Evolutionary conservation across 2,888 invertebrate genomes (phyloP).

Genomic region (Mayetiola destructor): DNA sequence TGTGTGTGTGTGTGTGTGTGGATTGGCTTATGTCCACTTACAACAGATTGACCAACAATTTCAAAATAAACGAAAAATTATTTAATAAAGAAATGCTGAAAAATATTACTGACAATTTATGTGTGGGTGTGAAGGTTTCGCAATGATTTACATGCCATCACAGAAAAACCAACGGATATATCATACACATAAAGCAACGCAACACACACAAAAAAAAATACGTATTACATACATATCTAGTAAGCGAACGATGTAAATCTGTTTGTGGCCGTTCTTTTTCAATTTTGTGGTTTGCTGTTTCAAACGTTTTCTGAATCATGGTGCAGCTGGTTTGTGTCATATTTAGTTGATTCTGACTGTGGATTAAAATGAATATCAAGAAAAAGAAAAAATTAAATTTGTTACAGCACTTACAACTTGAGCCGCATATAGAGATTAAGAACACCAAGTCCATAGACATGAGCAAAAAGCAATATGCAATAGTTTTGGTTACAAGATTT

Average conservation of each 20-base stretch:
- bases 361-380: not conserved
- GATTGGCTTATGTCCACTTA: not conserved
- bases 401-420: too few species aligned
- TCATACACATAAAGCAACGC: too few species aligned
- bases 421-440: too few species aligned
- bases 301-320: not conserved
- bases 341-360: not conserved
- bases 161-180: not conserved
- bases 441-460: too few species aligned
- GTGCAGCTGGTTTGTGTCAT: not conserved
- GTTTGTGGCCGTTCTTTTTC: not conserved
- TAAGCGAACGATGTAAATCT: not conserved
- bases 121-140: conserved; percentile 11
- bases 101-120: conserved; percentile 13
- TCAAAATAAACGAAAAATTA: conserved; percentile 4
- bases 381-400: too few species aligned
- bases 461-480: not conserved
- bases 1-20: not conserved
- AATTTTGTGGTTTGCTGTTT: not conserved
- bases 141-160: conserved; percentile 3
- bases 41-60: not conserved
- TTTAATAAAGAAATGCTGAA: not conserved
- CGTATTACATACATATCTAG: too few species aligned
- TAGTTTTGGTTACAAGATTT: not conserved
- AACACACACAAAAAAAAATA: too few species aligned